Conservation (phyloP, 2,888 invertebrate genomes). For the Notocelia uddmanniana region DNA sequence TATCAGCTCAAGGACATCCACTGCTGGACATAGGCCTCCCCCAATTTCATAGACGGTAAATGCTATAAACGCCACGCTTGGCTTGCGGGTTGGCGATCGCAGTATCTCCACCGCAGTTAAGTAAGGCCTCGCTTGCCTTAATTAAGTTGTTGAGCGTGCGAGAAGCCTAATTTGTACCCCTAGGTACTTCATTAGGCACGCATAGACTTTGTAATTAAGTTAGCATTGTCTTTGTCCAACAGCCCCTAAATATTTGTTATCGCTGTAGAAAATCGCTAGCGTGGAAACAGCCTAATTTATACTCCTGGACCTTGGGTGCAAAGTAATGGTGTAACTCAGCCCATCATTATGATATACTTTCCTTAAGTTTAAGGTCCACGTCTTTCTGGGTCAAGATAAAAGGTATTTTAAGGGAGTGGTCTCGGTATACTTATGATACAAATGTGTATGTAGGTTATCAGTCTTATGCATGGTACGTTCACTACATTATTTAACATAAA, state of each 20-base stretch:
- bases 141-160: not conserved
- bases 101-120: no score
- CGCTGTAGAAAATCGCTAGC: not conserved
- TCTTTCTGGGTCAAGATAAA: constrained; percentile 34
- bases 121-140: not conserved
- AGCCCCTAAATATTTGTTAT: not conserved
- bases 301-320: constrained; percentile 35
- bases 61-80: no score
- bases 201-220: not conserved
- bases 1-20: no score
- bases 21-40: no score
- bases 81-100: no score
- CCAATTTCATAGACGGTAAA: no score
- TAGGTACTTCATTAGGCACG: not conserved
- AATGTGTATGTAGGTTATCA: not conserved
- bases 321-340: constrained; percentile 40
- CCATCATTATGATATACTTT: constrained; percentile 43
- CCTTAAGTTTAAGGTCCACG: constrained; percentile 31
- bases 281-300: not conserved
- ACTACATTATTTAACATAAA: no score
- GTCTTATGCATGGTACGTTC: no score
- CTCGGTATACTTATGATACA: not conserved
- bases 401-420: constrained; percentile 1
- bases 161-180: not conserved
- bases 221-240: not conserved